Evolutionary conservation across 2,113 vertebrate genomes (phyloP), one percentile per base, ranked within the genome.

Genomic region (Rhynchomys soricoides): DNA sequence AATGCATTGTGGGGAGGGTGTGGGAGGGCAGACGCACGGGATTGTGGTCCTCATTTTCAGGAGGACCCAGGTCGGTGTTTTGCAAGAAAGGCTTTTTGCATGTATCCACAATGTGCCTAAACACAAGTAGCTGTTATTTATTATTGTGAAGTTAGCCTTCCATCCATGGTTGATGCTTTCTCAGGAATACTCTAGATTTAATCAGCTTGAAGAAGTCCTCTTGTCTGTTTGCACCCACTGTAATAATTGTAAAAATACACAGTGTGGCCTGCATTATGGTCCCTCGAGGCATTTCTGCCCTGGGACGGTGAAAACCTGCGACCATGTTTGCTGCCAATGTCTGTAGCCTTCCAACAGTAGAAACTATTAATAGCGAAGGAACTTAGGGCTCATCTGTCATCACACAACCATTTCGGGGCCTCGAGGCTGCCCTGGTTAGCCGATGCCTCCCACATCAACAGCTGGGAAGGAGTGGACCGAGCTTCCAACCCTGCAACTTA

Each of bases 311-410:
- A 96, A 95, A 95, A 92, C 71, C 89, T 29, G 92, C 97, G 91
- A 85, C 66, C 40, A 0, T 1, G 1, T n/a, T 45, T 43, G 89
- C 73, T 92, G 97, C 96, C 97, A 92, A 4, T 43, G 62, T n/a
- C 48, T 70, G 45, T 37, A 86, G 86, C 48, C 86, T 89, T 92
- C 71, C 93, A 91, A 55, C 55, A 57, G 50, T 74, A 43, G 86
- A 70, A 73, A 95, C 97, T 97, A 97, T 97, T 97, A 97, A 96
- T 98, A 97, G 97, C 86, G 86, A 74, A 86, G 97, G 95, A 91
- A 93, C 92, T 8, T 73, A 75, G 43, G 81, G 62, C 95, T 88
- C 86, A 10, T 95, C 70, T 29, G 77, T 96, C 96, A 93, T 82
- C 96, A 59, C 87, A n/a, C 59, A 88, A 57, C 70, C 90, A 74